A percentile compares a stretch with the other conserved stretches of the same genome.
phyloP scores from a whole-genome alignment of 2,113 vertebrate species.

The Oreamnos americanus region DNA sequence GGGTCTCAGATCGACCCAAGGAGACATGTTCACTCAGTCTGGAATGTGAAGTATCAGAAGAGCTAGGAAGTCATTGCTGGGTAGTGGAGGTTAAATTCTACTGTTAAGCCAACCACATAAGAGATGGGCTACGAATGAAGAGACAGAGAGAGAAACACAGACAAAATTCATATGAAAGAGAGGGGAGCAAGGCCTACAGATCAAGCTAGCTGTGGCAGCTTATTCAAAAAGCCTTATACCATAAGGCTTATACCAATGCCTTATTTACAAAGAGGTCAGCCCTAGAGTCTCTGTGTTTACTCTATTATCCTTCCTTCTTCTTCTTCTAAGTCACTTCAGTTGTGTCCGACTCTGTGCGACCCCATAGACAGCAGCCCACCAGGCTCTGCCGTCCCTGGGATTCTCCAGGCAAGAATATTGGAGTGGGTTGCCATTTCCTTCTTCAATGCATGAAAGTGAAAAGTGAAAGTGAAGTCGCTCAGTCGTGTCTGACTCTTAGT shows the following conservation, averaged over 20 bases:
- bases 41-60: background rate
- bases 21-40: background rate
- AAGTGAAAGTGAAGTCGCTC: background rate
- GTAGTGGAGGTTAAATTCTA: background rate
- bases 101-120: background rate
- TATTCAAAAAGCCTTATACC: no score
- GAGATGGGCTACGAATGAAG: background rate
- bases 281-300: background rate
- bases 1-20: background rate
- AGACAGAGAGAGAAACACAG: background rate
- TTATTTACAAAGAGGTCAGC: no score
- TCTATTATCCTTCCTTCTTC: background rate
- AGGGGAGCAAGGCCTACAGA: background rate
- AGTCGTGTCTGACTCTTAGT: fast-evolving
- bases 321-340: no score
- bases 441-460: no score
- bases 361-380: no score
- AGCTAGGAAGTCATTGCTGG: background rate
- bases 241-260: background rate
- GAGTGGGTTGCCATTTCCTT: no score
- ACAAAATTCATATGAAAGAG: background rate
- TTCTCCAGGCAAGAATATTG: no score
- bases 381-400: no score
- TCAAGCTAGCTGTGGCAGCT: background rate
- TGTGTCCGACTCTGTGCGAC: no score